Evolutionary conservation across 2,888 invertebrate species (phyloP).

Genomic region (Chouioia cunea): DNA sequence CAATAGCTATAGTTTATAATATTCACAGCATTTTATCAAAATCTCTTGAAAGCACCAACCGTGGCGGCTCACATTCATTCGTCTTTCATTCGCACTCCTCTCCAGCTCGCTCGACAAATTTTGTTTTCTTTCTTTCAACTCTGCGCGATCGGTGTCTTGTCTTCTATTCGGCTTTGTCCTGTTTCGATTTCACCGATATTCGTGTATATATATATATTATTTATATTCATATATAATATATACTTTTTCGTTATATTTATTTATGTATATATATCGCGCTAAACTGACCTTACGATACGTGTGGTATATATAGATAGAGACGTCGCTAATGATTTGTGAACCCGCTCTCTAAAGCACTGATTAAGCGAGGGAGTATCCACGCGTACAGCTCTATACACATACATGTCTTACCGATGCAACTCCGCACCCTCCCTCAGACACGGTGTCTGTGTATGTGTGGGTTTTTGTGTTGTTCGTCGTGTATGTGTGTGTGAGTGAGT

Average conservation of each 20-base stretch:
- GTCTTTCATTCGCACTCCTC: conserved; percentile 39
- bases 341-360: conserved; percentile 64
- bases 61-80: conserved; percentile 57
- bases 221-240: conserved; percentile 36
- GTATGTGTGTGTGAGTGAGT: conserved; percentile 46
- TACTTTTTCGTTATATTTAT: conserved; percentile 23
- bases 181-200: conserved; percentile 44
- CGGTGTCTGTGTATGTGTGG: conserved; percentile 50
- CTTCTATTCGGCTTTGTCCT: conserved; percentile 43
- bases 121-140: conserved; percentile 42
- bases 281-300: conserved; percentile 47
- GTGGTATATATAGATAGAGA: conserved; percentile 42
- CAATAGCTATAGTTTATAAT: conserved; percentile 65
- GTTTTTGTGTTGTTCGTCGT: conserved; percentile 41
- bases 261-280: conserved; percentile 41
- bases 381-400: conserved; percentile 21
- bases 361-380: conserved; percentile 67
- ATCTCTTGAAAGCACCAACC: conserved; percentile 68
- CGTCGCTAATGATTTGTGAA: conserved; percentile 23
- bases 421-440: conserved; percentile 62
- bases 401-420: conserved; percentile 51
- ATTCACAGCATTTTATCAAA: conserved; percentile 70
- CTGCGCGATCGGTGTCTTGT: conserved; percentile 38
- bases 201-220: conserved; percentile 35
- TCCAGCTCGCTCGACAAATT: conserved; percentile 42